Evolutionary conservation across 1,140 invertebrate genomes (phyloP).

Genomic region (Drosophila grimshawi): DNA sequence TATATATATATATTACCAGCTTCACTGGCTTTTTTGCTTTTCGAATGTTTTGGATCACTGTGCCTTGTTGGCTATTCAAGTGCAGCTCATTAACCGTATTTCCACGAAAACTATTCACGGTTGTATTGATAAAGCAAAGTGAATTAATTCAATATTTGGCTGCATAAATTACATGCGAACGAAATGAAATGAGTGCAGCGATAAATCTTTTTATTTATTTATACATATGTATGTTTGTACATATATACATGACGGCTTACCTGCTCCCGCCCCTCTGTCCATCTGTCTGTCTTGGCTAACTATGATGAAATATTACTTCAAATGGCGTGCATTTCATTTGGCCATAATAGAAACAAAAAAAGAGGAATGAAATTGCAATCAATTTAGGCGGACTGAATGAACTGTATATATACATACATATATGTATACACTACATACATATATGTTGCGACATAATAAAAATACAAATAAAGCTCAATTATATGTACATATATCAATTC

Average conservation of each 20-base stretch:
- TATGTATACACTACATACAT: slow-evolving; percentile 24
- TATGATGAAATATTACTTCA: slow-evolving; percentile 79
- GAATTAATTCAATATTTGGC: slow-evolving; percentile 72
- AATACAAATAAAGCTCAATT: slow-evolving; percentile 48
- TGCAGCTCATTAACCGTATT: slow-evolving; percentile 51
- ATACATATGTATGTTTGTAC: background rate
- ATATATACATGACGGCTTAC: slow-evolving; percentile 30
- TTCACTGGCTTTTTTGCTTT: background rate
- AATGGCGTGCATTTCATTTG: slow-evolving; percentile 73
- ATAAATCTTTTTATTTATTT: slow-evolving; percentile 76
- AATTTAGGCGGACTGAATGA: slow-evolving; percentile 26
- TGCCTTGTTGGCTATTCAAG: slow-evolving; percentile 8
- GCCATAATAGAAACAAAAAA: slow-evolving; percentile 66
- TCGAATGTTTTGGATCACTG: background rate
- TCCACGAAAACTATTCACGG: slow-evolving; percentile 8
- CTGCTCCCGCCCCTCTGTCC: slow-evolving; percentile 22
- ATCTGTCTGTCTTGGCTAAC: slow-evolving; percentile 37
- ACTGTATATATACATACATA: slow-evolving; percentile 16
- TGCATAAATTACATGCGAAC: slow-evolving; percentile 66
- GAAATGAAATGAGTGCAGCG: slow-evolving; percentile 33
- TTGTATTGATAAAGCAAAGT: slow-evolving; percentile 64
- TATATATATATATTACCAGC: no score
- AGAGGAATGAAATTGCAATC: slow-evolving; percentile 48
- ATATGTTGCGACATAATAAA: slow-evolving; percentile 15
- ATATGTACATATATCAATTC: slow-evolving; percentile 69